Evolutionary conservation across 2,888 invertebrate genomes (phyloP).

Genomic region (Dysmachus trigonus): DNA sequence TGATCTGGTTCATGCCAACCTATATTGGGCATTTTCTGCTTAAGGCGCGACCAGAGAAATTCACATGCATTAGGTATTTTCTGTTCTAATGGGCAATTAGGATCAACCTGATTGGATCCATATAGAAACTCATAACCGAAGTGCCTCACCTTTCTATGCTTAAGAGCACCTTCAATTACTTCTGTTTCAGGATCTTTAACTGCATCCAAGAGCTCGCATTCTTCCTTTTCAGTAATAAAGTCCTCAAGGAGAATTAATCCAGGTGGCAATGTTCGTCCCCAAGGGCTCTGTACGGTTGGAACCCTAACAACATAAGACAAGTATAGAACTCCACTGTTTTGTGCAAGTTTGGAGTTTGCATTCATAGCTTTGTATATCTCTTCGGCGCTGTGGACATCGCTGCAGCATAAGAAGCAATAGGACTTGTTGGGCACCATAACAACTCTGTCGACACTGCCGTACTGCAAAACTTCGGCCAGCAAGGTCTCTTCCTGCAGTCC

Average conservation of each 20-base stretch:
- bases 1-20: constrained; percentile 74
- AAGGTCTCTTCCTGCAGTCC: constrained; percentile 76
- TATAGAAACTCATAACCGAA: constrained; percentile 93
- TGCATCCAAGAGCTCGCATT: constrained; percentile 68
- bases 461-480: constrained; percentile 66
- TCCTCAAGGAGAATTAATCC: constrained; percentile 77
- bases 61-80: constrained; percentile 77
- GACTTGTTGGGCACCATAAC: constrained; percentile 82
- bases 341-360: constrained; percentile 69
- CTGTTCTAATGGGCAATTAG: constrained; percentile 71
- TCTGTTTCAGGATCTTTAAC: constrained; percentile 62
- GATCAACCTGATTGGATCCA: constrained; percentile 84
- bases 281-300: constrained; percentile 53
- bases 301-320: constrained; percentile 64
- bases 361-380: constrained; percentile 70
- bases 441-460: constrained; percentile 70
- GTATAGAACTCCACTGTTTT: constrained; percentile 72
- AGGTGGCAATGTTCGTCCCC: constrained; percentile 66
- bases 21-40: constrained; percentile 65
- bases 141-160: constrained; percentile 87
- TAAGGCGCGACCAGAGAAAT: constrained; percentile 68
- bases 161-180: constrained; percentile 65
- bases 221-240: constrained; percentile 78
- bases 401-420: constrained; percentile 78
- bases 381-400: constrained; percentile 65